phyloP scores from a whole-genome alignment of 2,888 invertebrate species.

The Deroplatys truncata region DNA sequence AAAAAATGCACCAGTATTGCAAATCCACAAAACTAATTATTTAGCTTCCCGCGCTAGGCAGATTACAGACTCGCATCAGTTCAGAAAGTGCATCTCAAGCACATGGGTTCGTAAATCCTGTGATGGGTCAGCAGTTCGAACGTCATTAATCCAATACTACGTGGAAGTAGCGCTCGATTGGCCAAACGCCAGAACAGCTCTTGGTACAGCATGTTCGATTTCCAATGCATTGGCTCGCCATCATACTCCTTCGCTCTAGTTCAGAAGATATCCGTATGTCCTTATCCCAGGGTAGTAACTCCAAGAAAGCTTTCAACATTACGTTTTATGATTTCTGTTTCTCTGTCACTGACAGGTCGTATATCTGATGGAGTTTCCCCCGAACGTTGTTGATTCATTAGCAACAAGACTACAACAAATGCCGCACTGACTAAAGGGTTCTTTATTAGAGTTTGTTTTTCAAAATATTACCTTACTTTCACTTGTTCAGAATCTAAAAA shows the following conservation, averaged over 20 bases:
- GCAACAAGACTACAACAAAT: too few species aligned
- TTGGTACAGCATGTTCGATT: neutral
- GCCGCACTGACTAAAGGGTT: too few species aligned
- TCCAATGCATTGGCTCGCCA: neutral
- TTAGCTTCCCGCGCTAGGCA: too few species aligned
- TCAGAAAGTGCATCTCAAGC: neutral
- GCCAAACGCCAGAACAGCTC: neutral
- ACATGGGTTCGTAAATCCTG: neutral
- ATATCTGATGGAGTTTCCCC: too few species aligned
- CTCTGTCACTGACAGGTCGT: too few species aligned
- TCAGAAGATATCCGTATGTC: neutral
- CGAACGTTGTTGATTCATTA: too few species aligned
- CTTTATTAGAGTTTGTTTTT: too few species aligned
- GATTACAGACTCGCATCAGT: neutral
- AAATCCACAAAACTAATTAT: too few species aligned
- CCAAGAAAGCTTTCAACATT: too few species aligned
- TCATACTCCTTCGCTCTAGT: neutral
- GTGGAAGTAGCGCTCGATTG: neutral
- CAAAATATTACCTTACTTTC: too few species aligned
- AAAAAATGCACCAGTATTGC: too few species aligned
- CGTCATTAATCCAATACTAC: neutral
- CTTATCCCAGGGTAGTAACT: neutral
- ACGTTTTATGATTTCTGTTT: neutral
- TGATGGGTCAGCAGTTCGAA: neutral
- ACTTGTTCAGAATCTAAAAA: too few species aligned